A percentile compares a stretch with the other conserved stretches of the same genome.
phyloP scores from a whole-genome alignment of 2,113 vertebrate genomes.

The Conger conger region DNA sequence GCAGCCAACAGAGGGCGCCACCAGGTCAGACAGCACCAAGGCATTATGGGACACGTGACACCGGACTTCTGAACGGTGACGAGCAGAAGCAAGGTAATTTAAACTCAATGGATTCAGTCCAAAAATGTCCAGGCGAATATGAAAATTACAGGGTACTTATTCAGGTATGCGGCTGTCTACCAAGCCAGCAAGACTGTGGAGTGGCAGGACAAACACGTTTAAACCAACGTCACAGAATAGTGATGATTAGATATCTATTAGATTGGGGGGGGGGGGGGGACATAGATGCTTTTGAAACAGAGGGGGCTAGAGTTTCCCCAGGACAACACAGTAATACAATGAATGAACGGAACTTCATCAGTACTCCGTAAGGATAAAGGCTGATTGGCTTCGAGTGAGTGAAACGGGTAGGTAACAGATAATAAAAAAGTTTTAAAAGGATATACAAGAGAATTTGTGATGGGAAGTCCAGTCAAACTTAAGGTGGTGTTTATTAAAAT shows the following conservation, averaged over 20 bases:
- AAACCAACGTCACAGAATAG: too few species aligned
- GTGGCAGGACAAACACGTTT: too few species aligned
- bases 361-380: not conserved
- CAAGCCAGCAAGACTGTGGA: too few species aligned
- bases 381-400: not conserved
- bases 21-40: not conserved
- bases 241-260: too few species aligned
- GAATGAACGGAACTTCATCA: not conserved
- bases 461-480: not conserved
- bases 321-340: not conserved
- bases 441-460: not conserved
- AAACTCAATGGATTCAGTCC: not conserved
- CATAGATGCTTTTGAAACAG: too few species aligned
- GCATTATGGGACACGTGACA: not conserved
- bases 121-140: not conserved
- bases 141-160: not conserved
- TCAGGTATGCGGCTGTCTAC: not conserved
- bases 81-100: not conserved
- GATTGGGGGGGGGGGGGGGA: too few species aligned
- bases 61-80: not conserved
- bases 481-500: not conserved
- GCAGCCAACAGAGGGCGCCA: constrained; percentile 42
- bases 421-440: too few species aligned
- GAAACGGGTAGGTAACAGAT: not conserved
- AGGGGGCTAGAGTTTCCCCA: too few species aligned